Percentiles rank a stretch among this genome's conserved stretches.
These are phyloP conservation scores for Netelia melanura DNA, from an alignment of 2,888 invertebrate species.

Conservation along the genomic window DNA sequence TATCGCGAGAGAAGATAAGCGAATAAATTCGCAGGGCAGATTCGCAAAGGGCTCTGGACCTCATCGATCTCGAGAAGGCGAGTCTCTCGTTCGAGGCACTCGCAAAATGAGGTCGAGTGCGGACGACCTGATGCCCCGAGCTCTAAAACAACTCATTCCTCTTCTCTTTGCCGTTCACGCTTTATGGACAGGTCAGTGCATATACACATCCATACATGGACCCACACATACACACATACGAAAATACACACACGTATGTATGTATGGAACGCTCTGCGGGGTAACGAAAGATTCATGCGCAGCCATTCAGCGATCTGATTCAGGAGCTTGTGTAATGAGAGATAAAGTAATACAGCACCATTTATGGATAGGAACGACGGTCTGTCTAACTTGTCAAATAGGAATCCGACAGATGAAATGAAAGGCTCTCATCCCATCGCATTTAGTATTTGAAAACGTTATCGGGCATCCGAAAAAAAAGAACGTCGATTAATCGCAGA, in stretches of 20 bases:
- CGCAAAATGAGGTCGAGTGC: constrained; percentile 74
- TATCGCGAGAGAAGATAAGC: not conserved
- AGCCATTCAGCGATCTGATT: constrained; percentile 7
- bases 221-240: too few species aligned
- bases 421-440: too few species aligned
- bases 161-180: constrained; percentile 65
- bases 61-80: constrained; percentile 60
- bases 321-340: too few species aligned
- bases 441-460: too few species aligned
- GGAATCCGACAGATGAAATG: too few species aligned
- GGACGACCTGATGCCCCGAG: constrained; percentile 62
- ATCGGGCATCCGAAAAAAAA: too few species aligned
- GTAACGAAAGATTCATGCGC: constrained; percentile 24
- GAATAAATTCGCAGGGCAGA: constrained; percentile 5
- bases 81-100: constrained; percentile 47
- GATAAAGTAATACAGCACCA: too few species aligned
- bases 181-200: constrained; percentile 72
- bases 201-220: not conserved
- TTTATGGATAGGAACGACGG: too few species aligned
- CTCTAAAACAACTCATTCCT: constrained; percentile 51
- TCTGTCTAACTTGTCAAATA: too few species aligned
- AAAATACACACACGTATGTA: not conserved
- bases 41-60: constrained; percentile 44
- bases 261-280: constrained; percentile 6
- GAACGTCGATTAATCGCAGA: too few species aligned